Percentiles rank a stretch among this genome's conserved stretches.
Conservation (phyloP, 2,113 vertebrate species). For the Helogale parvula region DNA sequence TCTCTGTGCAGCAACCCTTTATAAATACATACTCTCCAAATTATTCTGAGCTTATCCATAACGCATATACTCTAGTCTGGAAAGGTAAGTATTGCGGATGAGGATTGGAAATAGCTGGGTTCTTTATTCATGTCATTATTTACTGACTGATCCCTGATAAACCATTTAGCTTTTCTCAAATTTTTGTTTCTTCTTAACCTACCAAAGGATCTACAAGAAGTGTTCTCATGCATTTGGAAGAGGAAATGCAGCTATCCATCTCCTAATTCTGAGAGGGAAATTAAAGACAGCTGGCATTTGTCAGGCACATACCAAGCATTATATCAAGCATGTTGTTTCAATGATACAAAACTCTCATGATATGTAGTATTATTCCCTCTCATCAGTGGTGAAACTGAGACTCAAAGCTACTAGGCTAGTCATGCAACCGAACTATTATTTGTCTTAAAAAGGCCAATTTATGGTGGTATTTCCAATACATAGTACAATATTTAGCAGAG, state of each 20-base stretch:
- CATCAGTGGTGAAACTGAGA: background rate
- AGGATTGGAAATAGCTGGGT: background rate
- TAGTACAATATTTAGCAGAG: background rate
- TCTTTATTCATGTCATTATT: background rate
- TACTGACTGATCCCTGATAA: background rate
- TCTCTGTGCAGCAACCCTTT: background rate
- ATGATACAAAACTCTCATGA: background rate
- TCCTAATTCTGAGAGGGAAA: background rate
- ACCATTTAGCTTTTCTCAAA: background rate
- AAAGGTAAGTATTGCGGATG: rapidly evolving
- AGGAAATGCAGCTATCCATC: background rate
- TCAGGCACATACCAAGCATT: background rate
- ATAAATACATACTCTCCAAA: background rate
- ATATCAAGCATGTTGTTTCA: background rate
- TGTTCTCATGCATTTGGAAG: background rate
- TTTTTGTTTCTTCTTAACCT: background rate
- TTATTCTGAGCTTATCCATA: background rate
- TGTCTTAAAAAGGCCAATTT: background rate
- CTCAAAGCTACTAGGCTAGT: background rate
- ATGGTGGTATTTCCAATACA: background rate
- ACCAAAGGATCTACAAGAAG: background rate
- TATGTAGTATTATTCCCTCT: background rate
- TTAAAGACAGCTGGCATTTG: background rate
- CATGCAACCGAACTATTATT: background rate
- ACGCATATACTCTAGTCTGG: background rate